Percentiles rank a stretch among this genome's conserved stretches.
Conservation (phyloP, 2,113 vertebrate genomes). For the Salminus brasiliensis region DNA sequence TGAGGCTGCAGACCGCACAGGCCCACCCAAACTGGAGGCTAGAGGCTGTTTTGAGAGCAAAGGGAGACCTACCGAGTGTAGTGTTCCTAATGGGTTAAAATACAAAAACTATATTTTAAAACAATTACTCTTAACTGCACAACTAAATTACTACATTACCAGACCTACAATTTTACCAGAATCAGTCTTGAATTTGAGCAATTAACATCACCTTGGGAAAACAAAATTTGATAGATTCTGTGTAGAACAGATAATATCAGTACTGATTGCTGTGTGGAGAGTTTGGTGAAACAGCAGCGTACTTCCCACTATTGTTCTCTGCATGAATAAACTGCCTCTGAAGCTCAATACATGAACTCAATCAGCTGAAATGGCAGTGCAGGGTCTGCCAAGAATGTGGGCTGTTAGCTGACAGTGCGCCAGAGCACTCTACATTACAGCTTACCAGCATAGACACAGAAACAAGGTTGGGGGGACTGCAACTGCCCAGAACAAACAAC, state of each 20-base stretch:
- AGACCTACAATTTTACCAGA: too few relatives aligned
- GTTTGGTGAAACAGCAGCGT: not conserved
- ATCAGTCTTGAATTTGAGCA: not conserved
- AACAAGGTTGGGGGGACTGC: not conserved
- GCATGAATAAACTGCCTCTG: not conserved
- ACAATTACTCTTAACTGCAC: too few relatives aligned
- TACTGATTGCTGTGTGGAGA: not conserved
- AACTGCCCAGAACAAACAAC: not conserved
- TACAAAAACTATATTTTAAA: too few relatives aligned
- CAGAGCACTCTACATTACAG: not conserved
- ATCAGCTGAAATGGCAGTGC: conserved; percentile 8
- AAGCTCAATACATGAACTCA: not conserved
- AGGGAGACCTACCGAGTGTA: too few relatives aligned
- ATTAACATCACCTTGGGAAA: not conserved
- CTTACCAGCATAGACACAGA: not conserved
- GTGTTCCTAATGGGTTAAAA: too few relatives aligned
- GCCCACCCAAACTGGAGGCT: too few relatives aligned
- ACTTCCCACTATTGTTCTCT: conserved; percentile 20
- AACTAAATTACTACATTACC: too few relatives aligned
- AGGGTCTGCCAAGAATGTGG: not conserved
- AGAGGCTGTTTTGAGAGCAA: too few relatives aligned
- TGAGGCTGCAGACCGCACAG: too few relatives aligned
- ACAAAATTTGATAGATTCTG: not conserved
- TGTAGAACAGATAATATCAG: not conserved
- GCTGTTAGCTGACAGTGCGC: conserved; percentile 2